These are phyloP conservation scores for Drosophila pullipes DNA, from an alignment of 2,888 invertebrate genomes.

Conservation along the genomic window DNA sequence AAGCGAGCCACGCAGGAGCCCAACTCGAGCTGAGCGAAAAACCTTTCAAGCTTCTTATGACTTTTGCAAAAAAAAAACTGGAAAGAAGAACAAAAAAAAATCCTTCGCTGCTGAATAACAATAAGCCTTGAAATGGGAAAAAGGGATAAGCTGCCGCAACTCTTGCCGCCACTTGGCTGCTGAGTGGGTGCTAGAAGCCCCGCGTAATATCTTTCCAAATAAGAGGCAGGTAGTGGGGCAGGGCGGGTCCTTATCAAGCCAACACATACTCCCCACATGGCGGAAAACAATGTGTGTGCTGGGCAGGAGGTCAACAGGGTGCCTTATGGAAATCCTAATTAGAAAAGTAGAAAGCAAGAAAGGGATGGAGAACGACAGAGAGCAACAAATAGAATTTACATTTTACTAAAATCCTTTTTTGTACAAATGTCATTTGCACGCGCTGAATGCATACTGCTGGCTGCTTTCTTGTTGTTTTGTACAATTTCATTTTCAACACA, in stretches of 20 bases:
- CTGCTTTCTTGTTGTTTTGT: constrained; percentile 49
- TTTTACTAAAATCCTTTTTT: constrained; percentile 74
- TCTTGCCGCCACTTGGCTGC: constrained; percentile 19
- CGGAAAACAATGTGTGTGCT: constrained; percentile 17
- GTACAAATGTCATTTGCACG: constrained; percentile 72
- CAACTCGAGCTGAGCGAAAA: constrained; percentile 63
- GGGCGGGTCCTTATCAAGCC: constrained; percentile 48
- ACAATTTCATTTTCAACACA: constrained; percentile 81
- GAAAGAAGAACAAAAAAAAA: constrained; percentile 27
- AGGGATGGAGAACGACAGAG: constrained; percentile 6
- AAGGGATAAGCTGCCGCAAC: constrained; percentile 40
- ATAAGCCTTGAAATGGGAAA: constrained; percentile 66
- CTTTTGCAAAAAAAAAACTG: constrained; percentile 39
- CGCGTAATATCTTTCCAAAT: constrained; percentile 63
- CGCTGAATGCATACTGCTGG: constrained; percentile 29
- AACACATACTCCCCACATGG: constrained; percentile 24
- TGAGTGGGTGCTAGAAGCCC: constrained; percentile 25
- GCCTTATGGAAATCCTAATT: constrained; percentile 49
- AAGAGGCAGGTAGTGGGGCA: constrained; percentile 43
- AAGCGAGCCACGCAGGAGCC: constrained; percentile 19
- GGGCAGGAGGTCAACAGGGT: constrained; percentile 20
- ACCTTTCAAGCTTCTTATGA: constrained; percentile 73
- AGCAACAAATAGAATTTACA: constrained; percentile 70
- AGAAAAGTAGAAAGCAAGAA: constrained; percentile 43
- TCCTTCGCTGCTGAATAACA: constrained; percentile 70